These are phyloP conservation scores for Muschampia staudingeri DNA, from an alignment of 2,888 invertebrate species.

Conservation along the genomic window DNA sequence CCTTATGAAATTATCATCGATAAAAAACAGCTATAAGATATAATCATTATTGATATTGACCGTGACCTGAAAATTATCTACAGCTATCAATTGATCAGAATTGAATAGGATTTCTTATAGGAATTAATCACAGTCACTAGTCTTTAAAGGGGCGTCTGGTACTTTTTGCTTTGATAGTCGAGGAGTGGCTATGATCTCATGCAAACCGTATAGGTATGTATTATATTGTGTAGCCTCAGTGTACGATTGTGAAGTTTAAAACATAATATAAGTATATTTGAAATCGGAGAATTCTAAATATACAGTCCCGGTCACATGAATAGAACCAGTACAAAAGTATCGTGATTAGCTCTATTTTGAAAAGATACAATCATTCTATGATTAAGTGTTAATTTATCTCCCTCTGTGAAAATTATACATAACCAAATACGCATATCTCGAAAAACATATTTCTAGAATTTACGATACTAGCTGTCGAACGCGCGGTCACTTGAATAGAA, in stretches of 20 bases:
- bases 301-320: no score
- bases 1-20: conserved; percentile 1
- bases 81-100: not conserved
- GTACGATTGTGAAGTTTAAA: not conserved
- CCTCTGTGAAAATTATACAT: no score
- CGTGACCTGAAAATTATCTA: conserved; percentile 33
- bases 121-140: conserved; percentile 22
- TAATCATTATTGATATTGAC: conserved; percentile 36
- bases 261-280: not conserved
- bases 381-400: no score
- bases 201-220: not conserved
- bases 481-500: no score
- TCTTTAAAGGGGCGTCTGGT: conserved; percentile 13
- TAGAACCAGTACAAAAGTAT: no score
- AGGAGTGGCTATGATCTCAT: conserved; percentile 47
- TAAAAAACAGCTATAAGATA: conserved; percentile 22
- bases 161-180: not conserved
- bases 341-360: no score
- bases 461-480: no score
- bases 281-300: not conserved
- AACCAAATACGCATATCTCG: no score
- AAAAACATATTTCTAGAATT: no score
- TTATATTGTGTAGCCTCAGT: not conserved
- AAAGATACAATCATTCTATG: no score
- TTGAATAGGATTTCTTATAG: conserved; percentile 12